Conservation (phyloP, 2,797 vertebrate species). For the Phrynocephalus forsythii region DNA sequence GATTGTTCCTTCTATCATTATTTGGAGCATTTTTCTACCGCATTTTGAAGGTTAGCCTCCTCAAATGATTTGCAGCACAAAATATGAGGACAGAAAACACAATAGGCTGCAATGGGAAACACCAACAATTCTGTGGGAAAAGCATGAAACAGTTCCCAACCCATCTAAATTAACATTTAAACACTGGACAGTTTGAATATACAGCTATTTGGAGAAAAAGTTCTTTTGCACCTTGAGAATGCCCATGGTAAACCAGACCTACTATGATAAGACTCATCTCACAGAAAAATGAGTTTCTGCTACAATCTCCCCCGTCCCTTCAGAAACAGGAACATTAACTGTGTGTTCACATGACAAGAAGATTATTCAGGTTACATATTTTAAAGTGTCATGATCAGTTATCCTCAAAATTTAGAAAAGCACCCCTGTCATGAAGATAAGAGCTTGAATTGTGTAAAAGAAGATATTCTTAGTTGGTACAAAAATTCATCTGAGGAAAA, state of each 20-base stretch:
- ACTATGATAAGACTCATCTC: no score
- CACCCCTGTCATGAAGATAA: no score
- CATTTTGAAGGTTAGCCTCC: neutral
- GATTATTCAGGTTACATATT: no score
- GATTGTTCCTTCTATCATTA: neutral
- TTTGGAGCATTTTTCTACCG: neutral
- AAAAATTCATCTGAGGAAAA: no score
- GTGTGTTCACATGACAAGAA: no score
- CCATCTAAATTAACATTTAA: neutral
- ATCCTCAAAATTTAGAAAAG: no score
- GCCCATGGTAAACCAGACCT: neutral
- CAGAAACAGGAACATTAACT: no score
- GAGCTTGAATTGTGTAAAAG: no score
- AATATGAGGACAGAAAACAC: neutral
- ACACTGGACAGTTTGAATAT: neutral
- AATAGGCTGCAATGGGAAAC: neutral
- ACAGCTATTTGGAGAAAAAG: neutral
- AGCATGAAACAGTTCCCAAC: neutral
- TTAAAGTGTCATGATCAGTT: no score
- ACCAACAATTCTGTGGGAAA: conserved; percentile 2
- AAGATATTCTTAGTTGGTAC: no score
- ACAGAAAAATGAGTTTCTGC: no score
- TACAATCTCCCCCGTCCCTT: no score
- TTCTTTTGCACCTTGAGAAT: neutral
- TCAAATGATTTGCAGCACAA: neutral